These are phyloP conservation scores for Panagrolaimus sp. DNA, from an alignment of 1,140 invertebrate genomes.

Conservation along the genomic window DNA sequence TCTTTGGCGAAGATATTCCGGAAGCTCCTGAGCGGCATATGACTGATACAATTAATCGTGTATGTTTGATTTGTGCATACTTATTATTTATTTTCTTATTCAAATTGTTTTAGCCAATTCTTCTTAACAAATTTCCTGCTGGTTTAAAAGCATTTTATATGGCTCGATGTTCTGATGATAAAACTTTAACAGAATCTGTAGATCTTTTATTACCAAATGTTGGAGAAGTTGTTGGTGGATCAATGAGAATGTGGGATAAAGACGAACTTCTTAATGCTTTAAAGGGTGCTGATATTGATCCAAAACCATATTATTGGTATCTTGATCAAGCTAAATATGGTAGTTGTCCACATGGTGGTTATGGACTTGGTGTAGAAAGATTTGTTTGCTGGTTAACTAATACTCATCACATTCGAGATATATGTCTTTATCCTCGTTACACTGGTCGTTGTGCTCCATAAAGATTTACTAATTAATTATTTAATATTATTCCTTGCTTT, in stretches of 20 bases:
- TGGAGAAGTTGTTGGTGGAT: conserved; percentile 98
- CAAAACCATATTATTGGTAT: conserved; percentile 95
- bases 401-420: conserved; percentile 91
- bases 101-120: conserved; percentile 75
- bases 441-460: conserved; percentile 84
- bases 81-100: no score
- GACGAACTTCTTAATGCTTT: conserved; percentile 83
- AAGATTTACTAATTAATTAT: neutral
- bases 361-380: conserved; percentile 90
- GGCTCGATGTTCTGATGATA: conserved; percentile 78
- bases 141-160: conserved; percentile 99
- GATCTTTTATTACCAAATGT: conserved; percentile 93
- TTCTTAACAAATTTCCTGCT: conserved; percentile 85
- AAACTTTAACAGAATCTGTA: conserved; percentile 82
- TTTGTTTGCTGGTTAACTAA: conserved; percentile 94
- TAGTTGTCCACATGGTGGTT: conserved; percentile 89
- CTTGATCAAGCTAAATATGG: conserved; percentile 91
- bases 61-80: no score
- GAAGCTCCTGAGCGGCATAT: conserved; percentile 97
- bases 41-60: conserved; percentile 89
- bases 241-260: conserved; percentile 91
- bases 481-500: no score
- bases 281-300: conserved; percentile 78
- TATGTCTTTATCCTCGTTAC: conserved; percentile 90
- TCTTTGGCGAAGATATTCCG: conserved; percentile 99